Base-by-base conservation (phyloP, 2,888 invertebrate species). In the Punctoribates punctum region DNA sequence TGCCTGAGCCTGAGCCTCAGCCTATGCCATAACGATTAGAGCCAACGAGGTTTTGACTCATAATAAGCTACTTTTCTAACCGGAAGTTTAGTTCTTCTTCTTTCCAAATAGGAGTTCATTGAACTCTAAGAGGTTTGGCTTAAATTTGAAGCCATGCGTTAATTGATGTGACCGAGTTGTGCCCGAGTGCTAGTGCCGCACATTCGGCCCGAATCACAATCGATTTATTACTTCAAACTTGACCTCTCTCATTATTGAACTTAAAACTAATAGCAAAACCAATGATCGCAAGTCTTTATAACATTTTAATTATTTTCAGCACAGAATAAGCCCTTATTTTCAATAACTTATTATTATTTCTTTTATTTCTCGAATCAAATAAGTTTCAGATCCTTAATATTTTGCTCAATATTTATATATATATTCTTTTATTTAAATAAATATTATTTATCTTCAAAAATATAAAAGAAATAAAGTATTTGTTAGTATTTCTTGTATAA, bases 71-170 rank as follows among this genome's bases (percentile, higher is more conserved):
- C 62, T 62, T 62, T 62, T 34, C 34, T 34, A 62, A 62, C 62
- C 62, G 62, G 62, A 62, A 62, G 62, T 62, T 62, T 62, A 13
- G 62, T 17, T 62, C 62, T 62, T 62, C 62, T 62, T 62, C 62
- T 62, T 62, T 62, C 62, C 6, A 62, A 57, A 27, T 25, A 13
- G 13, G 27, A 62, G 62, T 62, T 62, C 62, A 62, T n/a, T 62
- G 62, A 62, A 62, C 62, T 62, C 29, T 62, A 27, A 62, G 15
- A 25, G 34, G 34, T 34, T 62, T 62, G 62, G 25, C 62, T 62
- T 27, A 25, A 62, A 15, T 62, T 62, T 62, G 15, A 25, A 62
- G 62, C 17, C 9, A 62, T 27, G 62, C 62, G 20, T 62, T 62
- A 62, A 62, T 62, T 62, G 62, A 62, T 62, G 15, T 62, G 62